Conservation (phyloP, 2,888 invertebrate species). For the Parasteatoda lunata region DNA sequence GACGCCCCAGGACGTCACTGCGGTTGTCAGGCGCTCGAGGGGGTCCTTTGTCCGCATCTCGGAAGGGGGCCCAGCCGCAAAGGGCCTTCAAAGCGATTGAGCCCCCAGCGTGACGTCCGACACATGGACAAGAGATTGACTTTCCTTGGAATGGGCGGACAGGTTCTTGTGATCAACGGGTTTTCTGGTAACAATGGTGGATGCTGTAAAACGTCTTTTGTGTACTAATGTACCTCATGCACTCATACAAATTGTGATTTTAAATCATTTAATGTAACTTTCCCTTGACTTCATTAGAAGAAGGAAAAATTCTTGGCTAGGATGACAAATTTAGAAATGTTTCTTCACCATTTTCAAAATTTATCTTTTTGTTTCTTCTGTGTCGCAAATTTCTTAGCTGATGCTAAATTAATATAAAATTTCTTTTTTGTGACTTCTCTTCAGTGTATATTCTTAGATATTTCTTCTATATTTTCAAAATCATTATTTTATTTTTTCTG, state of each 20-base stretch:
- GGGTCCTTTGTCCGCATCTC: constrained; percentile 56
- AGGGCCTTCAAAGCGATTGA: constrained; percentile 33
- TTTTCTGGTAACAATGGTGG: background rate
- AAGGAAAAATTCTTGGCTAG: background rate
- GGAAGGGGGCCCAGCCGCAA: constrained; percentile 46
- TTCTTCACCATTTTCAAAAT: too few relatives aligned
- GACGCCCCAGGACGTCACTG: constrained; percentile 63
- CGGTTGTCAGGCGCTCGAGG: constrained; percentile 55
- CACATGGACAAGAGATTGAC: constrained; percentile 63
- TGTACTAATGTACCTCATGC: background rate
- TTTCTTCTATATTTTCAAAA: too few relatives aligned
- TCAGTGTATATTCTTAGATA: too few relatives aligned
- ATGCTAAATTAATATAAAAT: too few relatives aligned
- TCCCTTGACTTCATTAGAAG: background rate
- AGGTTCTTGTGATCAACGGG: background rate
- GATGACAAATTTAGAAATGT: too few relatives aligned
- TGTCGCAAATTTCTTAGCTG: too few relatives aligned
- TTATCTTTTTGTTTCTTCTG: too few relatives aligned
- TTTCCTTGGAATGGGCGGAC: constrained; percentile 35
- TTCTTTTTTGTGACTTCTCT: too few relatives aligned
- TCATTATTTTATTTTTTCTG: too few relatives aligned
- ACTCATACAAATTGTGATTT: background rate
- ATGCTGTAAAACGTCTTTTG: background rate
- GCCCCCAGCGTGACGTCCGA: constrained; percentile 50
- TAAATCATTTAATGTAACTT: background rate